phyloP scores from a whole-genome alignment of 2,113 vertebrate genomes.

The Podilymbus podiceps region DNA sequence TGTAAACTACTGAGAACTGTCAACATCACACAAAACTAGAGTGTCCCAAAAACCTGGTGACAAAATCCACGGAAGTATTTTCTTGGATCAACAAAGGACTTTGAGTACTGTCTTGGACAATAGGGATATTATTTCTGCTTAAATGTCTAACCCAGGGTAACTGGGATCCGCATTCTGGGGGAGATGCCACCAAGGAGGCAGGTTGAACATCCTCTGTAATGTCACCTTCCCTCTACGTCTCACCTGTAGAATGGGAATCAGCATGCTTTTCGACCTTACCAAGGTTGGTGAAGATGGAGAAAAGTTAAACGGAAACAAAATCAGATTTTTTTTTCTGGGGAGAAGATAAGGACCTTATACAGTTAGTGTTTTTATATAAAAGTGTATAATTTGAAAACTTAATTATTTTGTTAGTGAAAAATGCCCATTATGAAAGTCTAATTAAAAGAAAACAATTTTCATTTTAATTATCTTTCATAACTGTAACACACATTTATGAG shows the following conservation, averaged over 20 bases:
- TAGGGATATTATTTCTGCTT: not conserved
- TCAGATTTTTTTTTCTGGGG: not conserved
- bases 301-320: not conserved
- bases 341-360: not conserved
- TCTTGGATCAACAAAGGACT: not conserved
- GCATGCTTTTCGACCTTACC: not conserved
- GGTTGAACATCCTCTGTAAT: not conserved
- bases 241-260: not conserved
- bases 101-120: not conserved
- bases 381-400: constrained; percentile 18
- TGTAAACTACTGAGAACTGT: not conserved
- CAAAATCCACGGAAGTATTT: rapidly evolving
- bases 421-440: constrained; percentile 38
- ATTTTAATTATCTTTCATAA: constrained; percentile 56
- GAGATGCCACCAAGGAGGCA: not conserved
- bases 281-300: not conserved
- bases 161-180: not conserved
- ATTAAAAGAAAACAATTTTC: constrained; percentile 63
- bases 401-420: constrained; percentile 66
- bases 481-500: constrained; percentile 39
- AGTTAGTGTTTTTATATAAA: constrained; percentile 22
- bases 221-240: not conserved
- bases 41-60: not conserved
- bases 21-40: rapidly evolving
- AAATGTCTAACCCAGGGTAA: not conserved